Evolutionary conservation across 2,797 vertebrate genomes (phyloP).

Genomic region (Coccyzus lansbergi): DNA sequence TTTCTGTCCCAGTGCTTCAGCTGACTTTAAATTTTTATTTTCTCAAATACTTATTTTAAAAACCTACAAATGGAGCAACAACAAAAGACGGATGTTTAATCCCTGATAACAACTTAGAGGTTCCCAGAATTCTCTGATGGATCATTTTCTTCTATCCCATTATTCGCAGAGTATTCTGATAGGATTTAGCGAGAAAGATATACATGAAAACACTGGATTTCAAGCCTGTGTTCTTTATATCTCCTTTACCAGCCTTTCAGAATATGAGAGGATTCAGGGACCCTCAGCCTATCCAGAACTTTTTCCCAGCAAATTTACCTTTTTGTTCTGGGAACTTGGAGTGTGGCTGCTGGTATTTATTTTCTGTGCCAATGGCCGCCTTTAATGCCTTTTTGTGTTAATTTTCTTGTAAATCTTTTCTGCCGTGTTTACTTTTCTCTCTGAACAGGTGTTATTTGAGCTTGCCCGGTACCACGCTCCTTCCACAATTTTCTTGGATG

Average conservation of each 20-base stretch:
- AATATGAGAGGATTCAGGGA: constrained; percentile 47
- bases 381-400: background rate
- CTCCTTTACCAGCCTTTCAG: constrained; percentile 50
- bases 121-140: constrained; percentile 44
- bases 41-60: constrained; percentile 42
- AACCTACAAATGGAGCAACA: constrained; percentile 30
- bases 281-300: constrained; percentile 12
- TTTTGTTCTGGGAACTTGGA: background rate
- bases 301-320: constrained; percentile 11
- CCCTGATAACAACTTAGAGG: constrained; percentile 16
- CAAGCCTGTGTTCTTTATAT: constrained; percentile 39
- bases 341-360: background rate
- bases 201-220: constrained; percentile 59
- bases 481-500: constrained; percentile 97
- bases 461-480: constrained; percentile 94
- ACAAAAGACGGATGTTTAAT: constrained; percentile 34
- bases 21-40: background rate
- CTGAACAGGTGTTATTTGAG: constrained; percentile 90
- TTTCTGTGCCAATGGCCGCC: background rate
- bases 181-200: constrained; percentile 65
- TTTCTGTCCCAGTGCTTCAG: background rate
- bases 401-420: background rate
- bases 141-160: constrained; percentile 61
- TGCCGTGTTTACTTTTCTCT: background rate
- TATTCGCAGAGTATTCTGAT: constrained; percentile 55